These are phyloP conservation scores for Tribolium madens DNA, from an alignment of 1,140 invertebrate species.

Conservation along the genomic window DNA sequence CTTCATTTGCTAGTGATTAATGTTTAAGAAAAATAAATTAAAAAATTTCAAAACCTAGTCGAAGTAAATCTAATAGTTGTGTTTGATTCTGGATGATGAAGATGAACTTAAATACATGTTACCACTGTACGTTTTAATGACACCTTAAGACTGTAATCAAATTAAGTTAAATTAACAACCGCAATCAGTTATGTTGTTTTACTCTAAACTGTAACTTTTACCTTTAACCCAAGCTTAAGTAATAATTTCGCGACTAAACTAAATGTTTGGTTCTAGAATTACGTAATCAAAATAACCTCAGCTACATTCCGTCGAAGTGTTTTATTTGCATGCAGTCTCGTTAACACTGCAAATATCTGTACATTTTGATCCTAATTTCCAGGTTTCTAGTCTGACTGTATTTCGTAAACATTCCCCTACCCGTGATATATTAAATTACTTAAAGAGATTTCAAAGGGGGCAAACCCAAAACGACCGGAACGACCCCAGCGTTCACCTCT, in stretches of 20 bases:
- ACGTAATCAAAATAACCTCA: background rate
- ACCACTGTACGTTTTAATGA: background rate
- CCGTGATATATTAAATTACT: constrained; percentile 15
- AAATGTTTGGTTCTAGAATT: background rate
- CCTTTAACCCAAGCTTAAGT: background rate
- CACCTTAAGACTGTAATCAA: background rate
- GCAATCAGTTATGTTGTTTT: background rate
- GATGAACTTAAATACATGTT: too few relatives aligned
- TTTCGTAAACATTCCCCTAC: background rate
- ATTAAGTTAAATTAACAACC: background rate
- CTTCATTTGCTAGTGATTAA: too few relatives aligned
- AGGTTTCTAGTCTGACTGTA: background rate
- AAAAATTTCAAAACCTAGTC: too few relatives aligned
- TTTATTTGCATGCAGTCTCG: background rate
- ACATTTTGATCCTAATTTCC: constrained; percentile 4
- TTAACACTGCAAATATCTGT: constrained; percentile 4
- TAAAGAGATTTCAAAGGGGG: constrained; percentile 18
- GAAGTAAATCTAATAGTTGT: too few relatives aligned
- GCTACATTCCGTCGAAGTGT: background rate
- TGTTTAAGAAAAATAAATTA: too few relatives aligned
- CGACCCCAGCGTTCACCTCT: constrained; percentile 4
- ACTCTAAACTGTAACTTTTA: background rate
- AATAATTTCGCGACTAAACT: background rate
- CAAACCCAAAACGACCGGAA: constrained; percentile 8
- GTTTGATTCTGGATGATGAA: too few relatives aligned